Conservation (phyloP, 2,113 vertebrate genomes). For the Oplegnathus fasciatus region DNA sequence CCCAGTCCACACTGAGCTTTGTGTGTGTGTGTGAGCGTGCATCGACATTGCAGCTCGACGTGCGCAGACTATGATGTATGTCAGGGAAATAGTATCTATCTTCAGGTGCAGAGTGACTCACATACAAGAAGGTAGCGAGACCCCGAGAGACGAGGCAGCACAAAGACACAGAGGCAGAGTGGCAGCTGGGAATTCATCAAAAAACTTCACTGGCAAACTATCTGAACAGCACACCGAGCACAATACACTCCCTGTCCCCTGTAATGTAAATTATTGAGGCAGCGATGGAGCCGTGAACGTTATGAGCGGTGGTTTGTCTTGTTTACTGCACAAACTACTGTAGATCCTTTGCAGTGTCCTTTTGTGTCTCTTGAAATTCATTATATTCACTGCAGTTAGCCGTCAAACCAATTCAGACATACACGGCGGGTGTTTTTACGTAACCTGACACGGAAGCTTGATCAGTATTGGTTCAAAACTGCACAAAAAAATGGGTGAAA, state of each 20-base stretch:
- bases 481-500: background rate
- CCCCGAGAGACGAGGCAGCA: constrained; percentile 39
- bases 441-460: background rate
- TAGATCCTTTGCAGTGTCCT: constrained; percentile 1
- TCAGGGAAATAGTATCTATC: constrained; percentile 48
- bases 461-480: background rate
- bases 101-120: constrained; percentile 66
- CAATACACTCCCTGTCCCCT: constrained; percentile 44
- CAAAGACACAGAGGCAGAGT: constrained; percentile 30
- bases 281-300: background rate
- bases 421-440: background rate
- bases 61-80: constrained; percentile 45
- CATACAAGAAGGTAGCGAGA: constrained; percentile 27
- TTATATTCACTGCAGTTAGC: background rate
- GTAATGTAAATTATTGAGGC: constrained; percentile 59
- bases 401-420: background rate
- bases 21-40: constrained; percentile 8
- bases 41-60: constrained; percentile 28
- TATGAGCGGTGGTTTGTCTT: background rate
- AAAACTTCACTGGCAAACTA: constrained; percentile 55
- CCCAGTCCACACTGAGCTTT: background rate
- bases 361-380: background rate
- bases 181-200: constrained; percentile 57
- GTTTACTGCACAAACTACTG: constrained; percentile 18
- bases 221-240: constrained; percentile 37